Evolutionary conservation across 64 coral and sea anemone genomes (phyloP).

Genomic region (Pocillopora verrucosa): DNA sequence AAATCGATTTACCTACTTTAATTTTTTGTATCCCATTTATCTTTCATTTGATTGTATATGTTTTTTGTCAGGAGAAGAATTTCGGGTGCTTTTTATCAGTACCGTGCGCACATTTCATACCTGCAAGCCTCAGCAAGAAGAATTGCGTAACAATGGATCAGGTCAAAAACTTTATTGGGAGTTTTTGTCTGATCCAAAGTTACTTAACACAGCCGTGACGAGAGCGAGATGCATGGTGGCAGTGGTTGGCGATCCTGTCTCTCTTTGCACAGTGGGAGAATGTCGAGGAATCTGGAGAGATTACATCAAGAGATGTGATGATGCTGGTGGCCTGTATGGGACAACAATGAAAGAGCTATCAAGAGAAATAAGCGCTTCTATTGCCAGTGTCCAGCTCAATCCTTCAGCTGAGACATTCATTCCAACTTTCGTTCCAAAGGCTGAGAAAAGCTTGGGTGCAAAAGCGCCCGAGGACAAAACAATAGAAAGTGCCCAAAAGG

Average conservation of each 20-base stretch:
- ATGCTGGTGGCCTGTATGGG: conserved; percentile 33
- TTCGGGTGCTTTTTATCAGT: conserved; percentile 54
- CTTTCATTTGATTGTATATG: not conserved
- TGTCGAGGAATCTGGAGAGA: conserved; percentile 65
- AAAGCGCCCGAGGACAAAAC: not conserved
- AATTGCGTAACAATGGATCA: not conserved
- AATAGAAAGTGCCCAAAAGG: not conserved
- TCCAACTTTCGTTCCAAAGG: not conserved
- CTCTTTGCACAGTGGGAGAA: conserved; percentile 69
- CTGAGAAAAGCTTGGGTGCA: not conserved
- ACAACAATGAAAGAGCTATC: conserved; percentile 38
- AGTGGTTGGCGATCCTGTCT: conserved; percentile 79
- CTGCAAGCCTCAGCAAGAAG: conserved; percentile 16
- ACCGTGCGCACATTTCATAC: conserved; percentile 56
- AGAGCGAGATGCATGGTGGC: conserved; percentile 66
- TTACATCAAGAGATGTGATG: conserved; percentile 62
- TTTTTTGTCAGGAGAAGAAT: conserved; percentile 49
- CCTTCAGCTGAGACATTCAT: conserved; percentile 39
- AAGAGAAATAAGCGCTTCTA: conserved; percentile 23
- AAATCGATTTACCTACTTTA: too few species aligned
- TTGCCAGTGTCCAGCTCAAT: conserved; percentile 31
- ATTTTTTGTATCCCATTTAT: too few species aligned
- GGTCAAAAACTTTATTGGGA: conserved; percentile 48
- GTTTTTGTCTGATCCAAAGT: conserved; percentile 80
- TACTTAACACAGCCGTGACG: conserved; percentile 75